Evolutionary conservation across 2,888 invertebrate species (phyloP).

Genomic region (Drosophila birchii): DNA sequence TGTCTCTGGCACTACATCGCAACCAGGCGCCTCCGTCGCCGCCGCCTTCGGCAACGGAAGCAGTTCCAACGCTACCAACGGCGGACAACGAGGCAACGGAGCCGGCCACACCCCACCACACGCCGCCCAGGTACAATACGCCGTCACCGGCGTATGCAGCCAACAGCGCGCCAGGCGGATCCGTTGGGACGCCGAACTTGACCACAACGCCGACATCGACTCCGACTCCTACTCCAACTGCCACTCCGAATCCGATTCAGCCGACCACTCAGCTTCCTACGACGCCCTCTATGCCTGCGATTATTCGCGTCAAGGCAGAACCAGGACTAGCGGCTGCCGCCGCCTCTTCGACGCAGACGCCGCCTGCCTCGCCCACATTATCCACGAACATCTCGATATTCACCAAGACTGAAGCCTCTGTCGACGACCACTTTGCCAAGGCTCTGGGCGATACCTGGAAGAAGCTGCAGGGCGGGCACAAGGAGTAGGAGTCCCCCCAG

Average conservation of each 20-base stretch:
- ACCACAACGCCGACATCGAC: constrained; percentile 26
- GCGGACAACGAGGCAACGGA: constrained; percentile 57
- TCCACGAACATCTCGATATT: constrained; percentile 75
- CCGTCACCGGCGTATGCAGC: constrained; percentile 68
- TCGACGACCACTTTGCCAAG: constrained; percentile 97
- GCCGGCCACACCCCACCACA: constrained; percentile 56
- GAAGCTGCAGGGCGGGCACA: constrained; percentile 88
- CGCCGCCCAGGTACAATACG: constrained; percentile 69
- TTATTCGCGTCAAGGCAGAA: constrained; percentile 82
- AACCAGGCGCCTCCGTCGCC: constrained; percentile 44
- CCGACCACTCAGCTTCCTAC: constrained; percentile 43
- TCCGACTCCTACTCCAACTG: constrained; percentile 47
- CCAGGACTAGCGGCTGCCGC: constrained; percentile 71
- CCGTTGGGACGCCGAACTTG: constrained; percentile 12
- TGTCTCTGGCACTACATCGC: constrained; percentile 59
- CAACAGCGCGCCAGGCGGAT: constrained; percentile 33
- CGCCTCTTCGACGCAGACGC: constrained; percentile 77
- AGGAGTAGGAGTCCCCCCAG: constrained; percentile 61
- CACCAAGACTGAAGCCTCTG: constrained; percentile 85
- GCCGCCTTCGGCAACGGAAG: constrained; percentile 53
- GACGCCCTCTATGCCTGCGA: constrained; percentile 72
- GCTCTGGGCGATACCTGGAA: constrained; percentile 94
- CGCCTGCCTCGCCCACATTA: constrained; percentile 76
- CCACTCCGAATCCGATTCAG: constrained; percentile 47
- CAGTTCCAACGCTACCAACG: constrained; percentile 62